Percentiles rank a stretch among this genome's conserved stretches.
phyloP scores from a whole-genome alignment of 2,113 vertebrate species.

The Oreochromis aureus region DNA sequence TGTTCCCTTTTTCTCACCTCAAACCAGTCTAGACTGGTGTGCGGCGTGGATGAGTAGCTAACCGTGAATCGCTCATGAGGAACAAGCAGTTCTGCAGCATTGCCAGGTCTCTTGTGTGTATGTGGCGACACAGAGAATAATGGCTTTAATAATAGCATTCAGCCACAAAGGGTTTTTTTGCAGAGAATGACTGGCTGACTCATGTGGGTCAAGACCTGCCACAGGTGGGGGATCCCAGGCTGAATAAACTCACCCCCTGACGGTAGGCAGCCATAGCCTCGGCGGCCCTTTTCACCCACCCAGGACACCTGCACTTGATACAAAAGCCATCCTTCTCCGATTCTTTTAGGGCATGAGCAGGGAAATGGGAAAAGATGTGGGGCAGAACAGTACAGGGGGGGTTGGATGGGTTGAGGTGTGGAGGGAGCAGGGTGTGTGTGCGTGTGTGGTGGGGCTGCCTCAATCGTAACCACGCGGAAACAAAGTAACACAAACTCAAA shows the following conservation, averaged over 20 bases:
- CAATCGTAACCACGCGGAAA: conserved; percentile 66
- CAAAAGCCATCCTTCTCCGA: conserved; percentile 63
- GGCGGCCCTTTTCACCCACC: conserved; percentile 54
- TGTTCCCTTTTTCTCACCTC: conserved; percentile 6
- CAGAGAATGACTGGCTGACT: conserved; percentile 59
- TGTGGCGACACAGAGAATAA: conserved; percentile 42
- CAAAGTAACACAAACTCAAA: conserved; percentile 76
- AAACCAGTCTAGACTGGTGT: conserved; percentile 42
- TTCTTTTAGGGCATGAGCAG: conserved; percentile 41
- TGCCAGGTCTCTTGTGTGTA: conserved; percentile 44
- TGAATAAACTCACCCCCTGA: conserved; percentile 57
- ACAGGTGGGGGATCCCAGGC: conserved; percentile 67
- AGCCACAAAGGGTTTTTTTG: conserved; percentile 46
- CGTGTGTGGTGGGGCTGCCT: neutral
- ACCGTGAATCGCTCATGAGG: conserved; percentile 39
- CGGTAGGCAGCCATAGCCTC: conserved; percentile 30
- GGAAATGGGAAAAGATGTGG: conserved; percentile 23
- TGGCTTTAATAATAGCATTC: conserved; percentile 25
- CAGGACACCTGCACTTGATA: conserved; percentile 74
- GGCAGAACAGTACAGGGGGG: conserved; percentile 16
- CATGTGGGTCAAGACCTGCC: conserved; percentile 65
- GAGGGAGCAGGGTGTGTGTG: neutral
- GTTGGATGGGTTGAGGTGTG: conserved; percentile 13
- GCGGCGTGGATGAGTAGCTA: conserved; percentile 11
- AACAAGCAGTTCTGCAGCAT: conserved; percentile 17